Conservation (phyloP, 37 sponge, comb jelly and placozoan species). For the Ephydatia muelleri region DNA sequence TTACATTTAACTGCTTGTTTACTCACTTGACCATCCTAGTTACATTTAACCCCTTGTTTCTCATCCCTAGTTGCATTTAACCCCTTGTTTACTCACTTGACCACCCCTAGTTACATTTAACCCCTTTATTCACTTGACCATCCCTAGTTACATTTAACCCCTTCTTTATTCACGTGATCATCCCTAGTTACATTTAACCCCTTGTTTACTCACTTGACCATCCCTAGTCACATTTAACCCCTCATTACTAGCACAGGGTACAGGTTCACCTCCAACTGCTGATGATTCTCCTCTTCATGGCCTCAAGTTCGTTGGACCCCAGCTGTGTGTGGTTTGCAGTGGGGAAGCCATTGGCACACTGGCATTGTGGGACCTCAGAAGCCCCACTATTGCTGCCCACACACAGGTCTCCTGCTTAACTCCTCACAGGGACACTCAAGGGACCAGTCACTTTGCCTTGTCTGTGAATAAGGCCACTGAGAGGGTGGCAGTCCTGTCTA, state of each 20-base stretch:
- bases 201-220: not conserved
- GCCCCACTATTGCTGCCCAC: not conserved
- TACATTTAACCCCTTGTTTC: not conserved
- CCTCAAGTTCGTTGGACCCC: conserved; percentile 6
- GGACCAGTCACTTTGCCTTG: not conserved
- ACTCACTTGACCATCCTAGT: not conserved
- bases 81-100: too few relatives aligned
- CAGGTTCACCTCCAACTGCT: not conserved
- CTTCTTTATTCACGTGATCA: not conserved
- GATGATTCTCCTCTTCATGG: conserved; percentile 11
- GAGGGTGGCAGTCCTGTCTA: not conserved
- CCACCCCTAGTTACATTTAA: not conserved
- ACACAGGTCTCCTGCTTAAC: not conserved
- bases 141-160: conserved; percentile 1
- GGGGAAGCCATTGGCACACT: conserved; percentile 12
- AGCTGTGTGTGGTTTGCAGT: conserved; percentile 22
- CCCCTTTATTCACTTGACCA: too few relatives aligned
- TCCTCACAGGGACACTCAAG: not conserved
- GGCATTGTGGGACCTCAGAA: conserved; percentile 21
- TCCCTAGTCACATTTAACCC: not conserved
- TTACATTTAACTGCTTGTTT: not conserved
- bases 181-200: not conserved
- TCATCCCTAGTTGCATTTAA: not conserved
- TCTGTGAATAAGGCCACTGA: not conserved
- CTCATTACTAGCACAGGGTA: not conserved